Evolutionary conservation across 1,140 invertebrate genomes (phyloP).

Genomic region (Penaeus vannamei): DNA sequence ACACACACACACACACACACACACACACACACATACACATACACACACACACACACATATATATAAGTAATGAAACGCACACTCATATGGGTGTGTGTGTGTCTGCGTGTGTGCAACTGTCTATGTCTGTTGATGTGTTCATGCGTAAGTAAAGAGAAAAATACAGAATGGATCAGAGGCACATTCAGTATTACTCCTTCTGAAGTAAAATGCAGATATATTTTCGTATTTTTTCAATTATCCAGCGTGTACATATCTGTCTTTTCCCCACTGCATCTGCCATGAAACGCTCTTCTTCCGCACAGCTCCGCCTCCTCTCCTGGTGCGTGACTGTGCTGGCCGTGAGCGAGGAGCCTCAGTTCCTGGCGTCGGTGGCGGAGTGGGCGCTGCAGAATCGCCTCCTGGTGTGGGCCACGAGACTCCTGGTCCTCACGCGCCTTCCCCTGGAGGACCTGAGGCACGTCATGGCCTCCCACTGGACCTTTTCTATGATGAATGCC

Average conservation of each 20-base stretch:
- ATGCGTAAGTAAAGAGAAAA: too few relatives aligned
- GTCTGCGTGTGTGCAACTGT: too few relatives aligned
- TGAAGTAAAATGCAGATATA: too few relatives aligned
- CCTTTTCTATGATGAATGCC: constrained; percentile 39
- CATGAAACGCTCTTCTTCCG: neutral
- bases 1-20: neutral
- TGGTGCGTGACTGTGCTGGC: neutral
- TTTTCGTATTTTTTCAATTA: neutral
- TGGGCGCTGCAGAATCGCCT: neutral
- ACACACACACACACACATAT: neutral
- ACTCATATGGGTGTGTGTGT: neutral
- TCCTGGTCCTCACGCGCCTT: constrained; percentile 13
- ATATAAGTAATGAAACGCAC: neutral
- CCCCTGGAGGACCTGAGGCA: neutral
- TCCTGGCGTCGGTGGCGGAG: neutral
- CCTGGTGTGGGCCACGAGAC: constrained; percentile 22
- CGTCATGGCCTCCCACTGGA: neutral
- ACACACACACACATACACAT: constrained; percentile 1
- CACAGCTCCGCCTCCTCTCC: neutral
- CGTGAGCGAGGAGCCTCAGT: neutral
- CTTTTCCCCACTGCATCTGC: neutral
- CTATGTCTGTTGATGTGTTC: too few relatives aligned
- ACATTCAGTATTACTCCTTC: neutral
- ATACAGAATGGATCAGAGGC: neutral
- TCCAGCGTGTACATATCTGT: neutral